phyloP scores from a whole-genome alignment of 2,888 invertebrate species.

The Cataglyphis albicans region DNA sequence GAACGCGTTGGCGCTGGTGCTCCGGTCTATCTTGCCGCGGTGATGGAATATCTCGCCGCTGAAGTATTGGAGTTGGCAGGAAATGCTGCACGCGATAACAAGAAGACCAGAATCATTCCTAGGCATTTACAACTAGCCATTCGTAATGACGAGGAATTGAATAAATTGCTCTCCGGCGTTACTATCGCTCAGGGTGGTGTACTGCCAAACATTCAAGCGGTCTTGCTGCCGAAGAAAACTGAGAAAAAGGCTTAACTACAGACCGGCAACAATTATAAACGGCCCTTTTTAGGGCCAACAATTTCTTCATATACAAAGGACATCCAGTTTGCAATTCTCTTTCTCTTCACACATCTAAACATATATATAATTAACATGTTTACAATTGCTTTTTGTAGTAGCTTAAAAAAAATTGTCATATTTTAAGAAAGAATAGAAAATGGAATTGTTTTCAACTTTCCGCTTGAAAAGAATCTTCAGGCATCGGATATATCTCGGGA shows the following conservation, averaged over 20 bases:
- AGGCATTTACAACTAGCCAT: background rate
- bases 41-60: constrained; percentile 4
- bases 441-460: background rate
- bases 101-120: background rate
- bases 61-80: constrained; percentile 24
- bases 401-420: background rate
- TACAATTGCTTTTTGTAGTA: background rate
- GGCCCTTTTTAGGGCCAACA: constrained; percentile 11
- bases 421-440: background rate
- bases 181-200: constrained; percentile 2
- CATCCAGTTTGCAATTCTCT: background rate
- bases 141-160: background rate
- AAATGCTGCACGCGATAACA: constrained; percentile 4
- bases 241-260: constrained; percentile 13
- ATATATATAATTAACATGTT: background rate
- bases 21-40: constrained; percentile 7
- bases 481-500: background rate
- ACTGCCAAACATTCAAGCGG: constrained; percentile 12
- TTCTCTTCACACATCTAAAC: background rate
- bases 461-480: background rate
- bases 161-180: background rate
- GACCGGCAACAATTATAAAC: background rate
- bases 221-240: constrained; percentile 1
- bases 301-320: background rate
- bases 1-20: background rate